phyloP scores from a whole-genome alignment of 2,797 vertebrate genomes.

The Sebastolobus altivelis region DNA sequence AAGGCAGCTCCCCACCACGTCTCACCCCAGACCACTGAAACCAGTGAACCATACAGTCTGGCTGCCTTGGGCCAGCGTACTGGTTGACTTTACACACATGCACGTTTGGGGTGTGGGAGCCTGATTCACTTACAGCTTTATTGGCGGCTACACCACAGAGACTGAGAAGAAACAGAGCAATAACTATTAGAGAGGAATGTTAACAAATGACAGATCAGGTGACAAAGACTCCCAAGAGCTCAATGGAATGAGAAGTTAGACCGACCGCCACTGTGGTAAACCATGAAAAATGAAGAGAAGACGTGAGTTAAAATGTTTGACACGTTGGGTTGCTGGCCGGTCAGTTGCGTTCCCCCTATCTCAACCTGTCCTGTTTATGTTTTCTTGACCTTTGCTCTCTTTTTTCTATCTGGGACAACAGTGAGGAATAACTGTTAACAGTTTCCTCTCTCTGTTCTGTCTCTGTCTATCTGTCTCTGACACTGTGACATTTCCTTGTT shows the following conservation, averaged over 20 bases:
- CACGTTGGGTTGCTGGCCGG: background rate
- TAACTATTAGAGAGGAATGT: slow-evolving; percentile 40
- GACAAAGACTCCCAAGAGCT: slow-evolving; percentile 39
- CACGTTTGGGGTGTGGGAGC: background rate
- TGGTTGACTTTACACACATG: slow-evolving; percentile 32
- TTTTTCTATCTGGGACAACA: slow-evolving; percentile 24
- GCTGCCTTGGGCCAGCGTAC: slow-evolving; percentile 36
- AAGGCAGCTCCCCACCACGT: slow-evolving; percentile 23
- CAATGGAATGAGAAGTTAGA: background rate
- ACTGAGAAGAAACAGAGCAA: slow-evolving; percentile 30
- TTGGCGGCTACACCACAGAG: slow-evolving; percentile 23
- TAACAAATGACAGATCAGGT: slow-evolving; percentile 58
- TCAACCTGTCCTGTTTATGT: slow-evolving; percentile 33
- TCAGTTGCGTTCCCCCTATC: background rate
- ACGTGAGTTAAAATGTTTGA: slow-evolving; percentile 19
- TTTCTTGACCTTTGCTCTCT: slow-evolving; percentile 53
- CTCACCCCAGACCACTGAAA: slow-evolving; percentile 59
- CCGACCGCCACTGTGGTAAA: slow-evolving; percentile 16
- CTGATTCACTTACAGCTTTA: slow-evolving; percentile 54
- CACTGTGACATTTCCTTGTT: slow-evolving; percentile 62
- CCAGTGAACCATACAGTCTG: slow-evolving; percentile 69
- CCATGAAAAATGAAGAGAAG: slow-evolving; percentile 39
- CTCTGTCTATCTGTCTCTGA: slow-evolving; percentile 36
- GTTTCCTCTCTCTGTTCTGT: slow-evolving; percentile 49
- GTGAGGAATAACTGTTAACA: slow-evolving; percentile 32